These are phyloP conservation scores for Tylochromis polylepis DNA, from an alignment of 2,113 vertebrate species.

Conservation along the genomic window DNA sequence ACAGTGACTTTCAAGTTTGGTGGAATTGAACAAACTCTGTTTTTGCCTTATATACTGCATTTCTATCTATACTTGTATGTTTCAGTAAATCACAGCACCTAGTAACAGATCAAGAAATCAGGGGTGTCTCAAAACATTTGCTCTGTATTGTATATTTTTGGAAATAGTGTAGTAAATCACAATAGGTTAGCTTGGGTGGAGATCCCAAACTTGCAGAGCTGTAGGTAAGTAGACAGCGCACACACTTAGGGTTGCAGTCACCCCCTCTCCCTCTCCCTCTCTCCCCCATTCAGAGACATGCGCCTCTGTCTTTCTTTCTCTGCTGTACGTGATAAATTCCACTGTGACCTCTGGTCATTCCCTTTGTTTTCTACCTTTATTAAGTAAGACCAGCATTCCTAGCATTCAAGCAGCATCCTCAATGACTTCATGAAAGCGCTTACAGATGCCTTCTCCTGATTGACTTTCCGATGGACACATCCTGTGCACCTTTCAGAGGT, in stretches of 20 bases:
- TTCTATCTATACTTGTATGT: no score
- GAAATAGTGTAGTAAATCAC: background rate
- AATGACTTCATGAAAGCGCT: slow-evolving; percentile 32
- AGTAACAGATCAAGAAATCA: background rate
- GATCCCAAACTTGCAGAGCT: background rate
- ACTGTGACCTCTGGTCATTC: background rate
- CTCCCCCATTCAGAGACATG: background rate
- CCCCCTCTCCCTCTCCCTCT: background rate
- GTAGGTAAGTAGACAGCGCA: background rate
- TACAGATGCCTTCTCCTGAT: slow-evolving; percentile 42
- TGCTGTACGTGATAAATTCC: slow-evolving; percentile 46
- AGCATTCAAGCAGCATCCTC: slow-evolving; percentile 42
- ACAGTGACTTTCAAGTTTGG: no score
- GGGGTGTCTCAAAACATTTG: background rate
- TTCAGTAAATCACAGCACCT: background rate
- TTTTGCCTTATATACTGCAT: no score
- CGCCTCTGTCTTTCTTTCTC: background rate
- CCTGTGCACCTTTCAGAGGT: slow-evolving; percentile 52
- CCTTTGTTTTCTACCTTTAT: slow-evolving; percentile 43
- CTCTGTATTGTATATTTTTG: background rate
- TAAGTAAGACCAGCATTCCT: slow-evolving; percentile 41
- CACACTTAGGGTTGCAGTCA: background rate
- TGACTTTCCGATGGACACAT: slow-evolving; percentile 59
- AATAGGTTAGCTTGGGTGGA: background rate
- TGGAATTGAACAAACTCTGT: no score